Evolutionary conservation across 1,140 invertebrate genomes (phyloP), one percentile per base, ranked within the genome.

Genomic region (Nylanderia fulva): DNA sequence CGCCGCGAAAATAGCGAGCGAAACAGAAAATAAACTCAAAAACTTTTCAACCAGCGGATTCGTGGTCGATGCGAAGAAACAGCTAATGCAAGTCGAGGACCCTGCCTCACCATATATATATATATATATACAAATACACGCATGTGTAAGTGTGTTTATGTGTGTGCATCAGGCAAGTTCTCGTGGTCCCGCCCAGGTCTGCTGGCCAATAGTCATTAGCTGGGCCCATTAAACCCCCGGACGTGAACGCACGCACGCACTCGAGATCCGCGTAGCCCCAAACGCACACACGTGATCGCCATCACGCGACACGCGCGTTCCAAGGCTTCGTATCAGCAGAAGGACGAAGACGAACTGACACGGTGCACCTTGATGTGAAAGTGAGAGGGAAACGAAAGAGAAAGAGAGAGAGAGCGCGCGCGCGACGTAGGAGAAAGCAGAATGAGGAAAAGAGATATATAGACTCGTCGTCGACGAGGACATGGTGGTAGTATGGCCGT

Each of bases 151-250:
- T 86, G 80, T 85, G 83, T 69, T 42, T 79, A 88, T 60, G 86
- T 86, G 80, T 85, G 83, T 69, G 52, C 83, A 88, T 60, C 63
- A 52, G 54, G 75, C 85, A 68, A 89, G 85, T 60, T 85, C 86
- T 83, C 54, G 86, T 92, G 92, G 94, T 95, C 93, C 94, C 94
- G 94, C 94, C 94, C 94, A 94, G 88, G 92, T 93, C 93, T 90
- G 92, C 89, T 90, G 94, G 92, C 94, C 94, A 95, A 95, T 95
- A 94, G 94, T 95, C 94, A 95, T 95, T 95, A 94, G 93, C 93
- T 92, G 93, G 93, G 93, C 92, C 94, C 94, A 95, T 95, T 95
- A 94, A 94, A 94, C 90, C 92, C 91, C 89, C 84, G 88, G 89
- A 87, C 72, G 48, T 91, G 90, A 69, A 89, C 89, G 87, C 85